These are phyloP conservation scores for Ailurus styani DNA, from an alignment of 2,113 vertebrate genomes.

Conservation along the genomic window DNA sequence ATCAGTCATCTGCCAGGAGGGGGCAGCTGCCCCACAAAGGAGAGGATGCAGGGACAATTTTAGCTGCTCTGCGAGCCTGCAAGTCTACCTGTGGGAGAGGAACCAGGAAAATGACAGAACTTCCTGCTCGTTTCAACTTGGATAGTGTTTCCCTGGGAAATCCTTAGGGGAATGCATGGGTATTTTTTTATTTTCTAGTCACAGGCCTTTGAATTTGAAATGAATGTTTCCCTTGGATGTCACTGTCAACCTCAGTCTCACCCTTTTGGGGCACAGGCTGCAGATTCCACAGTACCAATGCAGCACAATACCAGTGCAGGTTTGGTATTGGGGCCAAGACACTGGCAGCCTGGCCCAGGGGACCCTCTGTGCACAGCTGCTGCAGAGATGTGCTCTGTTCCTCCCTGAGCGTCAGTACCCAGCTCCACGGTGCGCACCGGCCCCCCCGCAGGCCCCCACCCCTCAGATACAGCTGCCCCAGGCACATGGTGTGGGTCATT, in stretches of 20 bases:
- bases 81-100: neutral
- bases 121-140: neutral
- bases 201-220: neutral
- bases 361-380: neutral
- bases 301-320: too few relatives aligned
- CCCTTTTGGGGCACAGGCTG: neutral
- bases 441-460: neutral
- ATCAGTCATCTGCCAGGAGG: neutral
- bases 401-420: neutral
- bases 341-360: neutral
- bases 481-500: neutral
- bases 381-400: neutral
- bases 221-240: neutral
- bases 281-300: too few relatives aligned
- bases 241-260: neutral
- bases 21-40: neutral
- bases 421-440: neutral
- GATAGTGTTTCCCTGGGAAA: neutral
- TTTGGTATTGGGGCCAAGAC: neutral
- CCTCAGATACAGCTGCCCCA: neutral
- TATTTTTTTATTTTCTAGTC: neutral
- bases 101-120: neutral
- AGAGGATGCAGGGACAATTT: neutral
- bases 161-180: neutral
- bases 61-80: neutral